A percentile compares a stretch with the other conserved stretches of the same genome.
Evolutionary conservation across 2,113 vertebrate species (phyloP).

Genomic region (Plectropomus leopardus): DNA sequence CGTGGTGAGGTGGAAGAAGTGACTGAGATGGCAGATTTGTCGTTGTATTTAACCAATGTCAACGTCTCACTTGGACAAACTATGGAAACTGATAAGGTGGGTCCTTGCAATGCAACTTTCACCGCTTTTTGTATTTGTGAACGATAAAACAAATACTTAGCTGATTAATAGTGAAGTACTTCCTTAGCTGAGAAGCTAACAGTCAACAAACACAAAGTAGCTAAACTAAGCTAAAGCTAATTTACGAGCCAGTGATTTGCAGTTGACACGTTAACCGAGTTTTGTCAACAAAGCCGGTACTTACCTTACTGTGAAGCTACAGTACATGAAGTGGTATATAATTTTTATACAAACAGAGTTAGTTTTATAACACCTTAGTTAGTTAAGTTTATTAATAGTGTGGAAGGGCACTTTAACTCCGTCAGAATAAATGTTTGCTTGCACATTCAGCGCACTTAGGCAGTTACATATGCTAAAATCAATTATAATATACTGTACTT

Average conservation of each 20-base stretch:
- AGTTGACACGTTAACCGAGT: not conserved
- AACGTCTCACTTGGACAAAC: conserved; percentile 78
- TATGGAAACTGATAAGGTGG: conserved; percentile 84
- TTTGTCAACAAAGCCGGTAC: too few relatives aligned
- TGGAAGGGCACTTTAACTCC: too few relatives aligned
- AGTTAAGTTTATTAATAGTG: too few relatives aligned
- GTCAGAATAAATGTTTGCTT: too few relatives aligned
- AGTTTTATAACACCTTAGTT: not conserved
- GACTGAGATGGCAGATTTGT: conserved; percentile 74
- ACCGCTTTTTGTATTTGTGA: not conserved
- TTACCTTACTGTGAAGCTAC: not conserved
- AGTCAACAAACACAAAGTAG: conserved; percentile 45
- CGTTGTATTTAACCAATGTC: conserved; percentile 76
- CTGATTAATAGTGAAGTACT: conserved; percentile 26
- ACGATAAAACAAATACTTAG: not conserved
- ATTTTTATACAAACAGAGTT: too few relatives aligned
- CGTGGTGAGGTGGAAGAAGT: not conserved
- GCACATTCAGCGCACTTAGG: too few relatives aligned
- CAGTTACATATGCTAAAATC: too few relatives aligned
- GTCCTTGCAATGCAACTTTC: not conserved
- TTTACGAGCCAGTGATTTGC: not conserved
- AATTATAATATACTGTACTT: too few relatives aligned
- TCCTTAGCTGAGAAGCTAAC: conserved; percentile 65
- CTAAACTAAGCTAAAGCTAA: conserved; percentile 5
- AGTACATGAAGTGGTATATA: not conserved